Conservation (phyloP, 2,888 invertebrate genomes). For the Parapristionchus giblindavisi region DNA sequence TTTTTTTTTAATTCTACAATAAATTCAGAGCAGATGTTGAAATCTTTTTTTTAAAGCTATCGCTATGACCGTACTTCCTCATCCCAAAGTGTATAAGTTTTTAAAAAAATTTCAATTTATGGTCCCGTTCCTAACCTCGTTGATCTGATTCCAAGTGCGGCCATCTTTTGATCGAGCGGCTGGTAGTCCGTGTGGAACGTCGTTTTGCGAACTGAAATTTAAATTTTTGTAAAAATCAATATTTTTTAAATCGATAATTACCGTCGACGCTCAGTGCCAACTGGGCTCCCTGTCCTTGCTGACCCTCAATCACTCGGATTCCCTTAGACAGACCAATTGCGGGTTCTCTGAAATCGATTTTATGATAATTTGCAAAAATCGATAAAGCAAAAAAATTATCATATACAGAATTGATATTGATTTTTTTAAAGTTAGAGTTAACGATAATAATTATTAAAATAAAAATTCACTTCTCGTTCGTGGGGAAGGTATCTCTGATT, state of each 20-base stretch:
- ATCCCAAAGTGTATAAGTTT: not conserved
- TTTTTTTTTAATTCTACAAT: too few species aligned
- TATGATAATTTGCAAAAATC: not conserved
- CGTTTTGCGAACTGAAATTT: constrained; percentile 26
- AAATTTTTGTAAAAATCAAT: not conserved
- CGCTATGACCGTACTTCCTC: too few species aligned
- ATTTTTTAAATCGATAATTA: not conserved
- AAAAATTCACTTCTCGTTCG: constrained; percentile 10
- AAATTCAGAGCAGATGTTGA: too few species aligned
- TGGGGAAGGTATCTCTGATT: not conserved
- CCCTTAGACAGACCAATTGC: constrained; percentile 13
- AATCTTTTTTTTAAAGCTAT: too few species aligned
- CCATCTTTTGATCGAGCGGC: not conserved
- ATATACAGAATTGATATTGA: not conserved
- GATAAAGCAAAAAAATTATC: not conserved
- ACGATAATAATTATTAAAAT: not conserved
- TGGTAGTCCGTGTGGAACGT: constrained; percentile 21
- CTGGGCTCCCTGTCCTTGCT: not conserved
- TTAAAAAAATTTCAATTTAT: too few species aligned
- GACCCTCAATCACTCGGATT: constrained; percentile 5
- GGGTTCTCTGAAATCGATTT: not conserved
- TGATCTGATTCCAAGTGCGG: not conserved
- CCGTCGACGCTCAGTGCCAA: constrained; percentile 18
- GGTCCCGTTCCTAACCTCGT: too few species aligned
- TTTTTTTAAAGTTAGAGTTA: not conserved